These are phyloP conservation scores for Trochalopteron elliotii DNA, from an alignment of 2,113 vertebrate species.

Conservation along the genomic window DNA sequence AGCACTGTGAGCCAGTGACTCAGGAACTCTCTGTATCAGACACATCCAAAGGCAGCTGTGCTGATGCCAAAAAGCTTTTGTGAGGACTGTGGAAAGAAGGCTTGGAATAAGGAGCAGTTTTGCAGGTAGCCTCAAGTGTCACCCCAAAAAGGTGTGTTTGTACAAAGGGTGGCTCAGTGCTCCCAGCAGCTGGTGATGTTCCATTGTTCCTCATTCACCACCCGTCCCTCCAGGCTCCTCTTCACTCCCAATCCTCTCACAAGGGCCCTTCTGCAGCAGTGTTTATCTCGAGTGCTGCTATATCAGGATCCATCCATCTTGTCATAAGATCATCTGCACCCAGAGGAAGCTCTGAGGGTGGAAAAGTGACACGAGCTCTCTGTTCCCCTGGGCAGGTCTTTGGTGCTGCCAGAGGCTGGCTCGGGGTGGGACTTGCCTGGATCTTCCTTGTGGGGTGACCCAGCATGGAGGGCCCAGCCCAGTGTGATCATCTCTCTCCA, in stretches of 20 bases:
- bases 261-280: background rate
- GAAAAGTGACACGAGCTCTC: background rate
- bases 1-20: background rate
- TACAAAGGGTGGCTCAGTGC: background rate
- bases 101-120: background rate
- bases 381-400: background rate
- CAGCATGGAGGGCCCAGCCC: rapidly evolving
- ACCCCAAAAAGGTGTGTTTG: background rate
- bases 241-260: background rate
- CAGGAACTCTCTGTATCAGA: background rate
- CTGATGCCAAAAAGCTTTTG: background rate
- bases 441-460: background rate
- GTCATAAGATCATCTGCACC: background rate
- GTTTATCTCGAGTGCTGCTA: conserved; percentile 49
- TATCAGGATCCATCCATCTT: conserved; percentile 12
- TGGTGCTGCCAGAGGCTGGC: background rate
- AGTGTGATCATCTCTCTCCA: rapidly evolving
- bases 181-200: background rate
- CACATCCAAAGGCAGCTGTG: background rate
- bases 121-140: background rate
- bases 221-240: background rate
- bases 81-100: background rate
- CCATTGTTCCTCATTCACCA: background rate
- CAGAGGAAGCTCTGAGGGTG: background rate
- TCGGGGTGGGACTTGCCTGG: background rate